Conservation (phyloP, 2,113 vertebrate species). For the Gobio gobio region DNA sequence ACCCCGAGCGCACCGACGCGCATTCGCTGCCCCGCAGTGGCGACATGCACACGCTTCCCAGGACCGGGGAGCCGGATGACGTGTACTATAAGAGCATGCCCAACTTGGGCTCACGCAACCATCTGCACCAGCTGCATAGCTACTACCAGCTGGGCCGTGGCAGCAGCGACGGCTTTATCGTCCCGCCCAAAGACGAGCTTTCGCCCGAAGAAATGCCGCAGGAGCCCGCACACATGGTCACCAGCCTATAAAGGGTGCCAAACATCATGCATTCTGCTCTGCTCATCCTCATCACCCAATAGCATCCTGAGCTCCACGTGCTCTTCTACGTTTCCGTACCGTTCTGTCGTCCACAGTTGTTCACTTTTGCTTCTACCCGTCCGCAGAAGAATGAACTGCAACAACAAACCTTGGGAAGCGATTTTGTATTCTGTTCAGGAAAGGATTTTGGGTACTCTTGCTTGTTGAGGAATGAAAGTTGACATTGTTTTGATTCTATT, state of each 20-base stretch:
- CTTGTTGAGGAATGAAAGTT: slow-evolving; percentile 54
- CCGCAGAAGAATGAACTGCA: slow-evolving; percentile 26
- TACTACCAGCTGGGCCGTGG: slow-evolving; percentile 96
- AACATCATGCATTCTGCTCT: slow-evolving; percentile 51
- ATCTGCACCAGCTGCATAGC: slow-evolving; percentile 92
- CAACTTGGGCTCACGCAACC: slow-evolving; percentile 92
- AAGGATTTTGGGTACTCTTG: slow-evolving; percentile 9
- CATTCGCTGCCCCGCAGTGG: slow-evolving; percentile 60
- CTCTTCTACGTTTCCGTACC: slow-evolving; percentile 72
- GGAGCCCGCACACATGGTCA: slow-evolving; percentile 93
- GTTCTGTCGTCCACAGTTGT: slow-evolving; percentile 82
- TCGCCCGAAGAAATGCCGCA: slow-evolving; percentile 81
- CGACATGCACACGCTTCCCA: slow-evolving; percentile 66
- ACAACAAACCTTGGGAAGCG: not conserved
- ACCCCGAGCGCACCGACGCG: slow-evolving; percentile 74
- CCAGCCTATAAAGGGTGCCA: slow-evolving; percentile 90
- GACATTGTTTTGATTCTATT: slow-evolving; percentile 76
- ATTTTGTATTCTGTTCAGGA: slow-evolving; percentile 44
- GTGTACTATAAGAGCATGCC: slow-evolving; percentile 99
- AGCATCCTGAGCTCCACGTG: slow-evolving; percentile 43
- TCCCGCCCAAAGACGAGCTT: slow-evolving; percentile 87
- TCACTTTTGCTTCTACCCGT: slow-evolving; percentile 80
- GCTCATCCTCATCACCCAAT: slow-evolving; percentile 51
- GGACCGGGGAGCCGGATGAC: slow-evolving; percentile 78
- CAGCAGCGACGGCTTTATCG: slow-evolving; percentile 96